Percentiles rank a stretch among this genome's conserved stretches.
Conservation (phyloP, 2,888 invertebrate genomes). For the Drosophila anceps region DNA sequence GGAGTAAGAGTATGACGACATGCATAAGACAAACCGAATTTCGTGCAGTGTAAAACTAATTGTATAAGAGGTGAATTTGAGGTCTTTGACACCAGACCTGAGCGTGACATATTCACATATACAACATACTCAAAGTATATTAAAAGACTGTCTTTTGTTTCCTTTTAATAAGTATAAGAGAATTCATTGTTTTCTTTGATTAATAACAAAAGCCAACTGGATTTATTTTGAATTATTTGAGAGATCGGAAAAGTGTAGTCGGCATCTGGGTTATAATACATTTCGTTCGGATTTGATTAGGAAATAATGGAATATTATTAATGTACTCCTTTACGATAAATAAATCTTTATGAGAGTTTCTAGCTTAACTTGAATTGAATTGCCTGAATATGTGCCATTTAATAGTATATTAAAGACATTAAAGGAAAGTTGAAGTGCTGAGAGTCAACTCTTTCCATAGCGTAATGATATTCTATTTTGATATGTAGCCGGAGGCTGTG, state of each 20-base stretch:
- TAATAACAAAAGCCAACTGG: not conserved
- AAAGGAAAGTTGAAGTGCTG: not conserved
- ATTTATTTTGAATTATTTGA: not conserved
- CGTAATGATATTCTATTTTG: not conserved
- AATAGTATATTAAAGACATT: not conserved
- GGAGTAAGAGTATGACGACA: not conserved
- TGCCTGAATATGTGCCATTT: not conserved
- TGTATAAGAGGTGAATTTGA: not conserved
- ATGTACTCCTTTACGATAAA: too few species aligned
- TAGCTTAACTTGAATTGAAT: too few species aligned
- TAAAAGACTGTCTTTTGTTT: not conserved
- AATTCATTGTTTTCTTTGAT: not conserved
- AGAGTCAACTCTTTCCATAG: not conserved
- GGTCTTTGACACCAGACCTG: not conserved
- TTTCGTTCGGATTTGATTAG: too few species aligned
- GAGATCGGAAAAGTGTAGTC: not conserved
- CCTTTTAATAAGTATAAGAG: not conserved
- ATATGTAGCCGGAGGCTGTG: conserved; percentile 10
- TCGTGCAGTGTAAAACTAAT: not conserved
- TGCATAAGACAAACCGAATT: not conserved
- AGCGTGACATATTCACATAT: not conserved
- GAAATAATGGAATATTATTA: too few species aligned
- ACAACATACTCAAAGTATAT: too few species aligned
- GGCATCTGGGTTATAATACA: too few species aligned
- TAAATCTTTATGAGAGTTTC: too few species aligned